These are phyloP conservation scores for Pachycephala philippinensis DNA, from an alignment of 2,113 vertebrate genomes.

Conservation along the genomic window DNA sequence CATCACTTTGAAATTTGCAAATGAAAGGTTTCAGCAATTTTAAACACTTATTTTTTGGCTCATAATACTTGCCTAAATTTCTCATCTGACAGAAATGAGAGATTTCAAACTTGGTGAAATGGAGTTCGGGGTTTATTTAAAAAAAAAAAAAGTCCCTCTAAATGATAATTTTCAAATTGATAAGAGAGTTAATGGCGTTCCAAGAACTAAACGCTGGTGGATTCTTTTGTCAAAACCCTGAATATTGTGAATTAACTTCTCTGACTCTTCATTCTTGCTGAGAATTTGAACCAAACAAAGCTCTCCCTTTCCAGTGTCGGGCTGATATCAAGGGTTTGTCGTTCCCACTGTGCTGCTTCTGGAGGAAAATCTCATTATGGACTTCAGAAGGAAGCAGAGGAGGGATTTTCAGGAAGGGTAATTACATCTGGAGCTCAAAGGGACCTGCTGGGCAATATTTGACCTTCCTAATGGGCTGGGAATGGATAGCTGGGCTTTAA, in stretches of 20 bases:
- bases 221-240: not conserved
- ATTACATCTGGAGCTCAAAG: constrained; percentile 60
- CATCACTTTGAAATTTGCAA: not conserved
- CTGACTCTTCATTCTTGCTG: not conserved
- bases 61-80: not conserved
- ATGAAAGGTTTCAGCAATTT: not conserved
- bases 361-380: constrained; percentile 25
- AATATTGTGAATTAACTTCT: not conserved
- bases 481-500: constrained; percentile 64
- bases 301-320: not conserved
- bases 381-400: constrained; percentile 19
- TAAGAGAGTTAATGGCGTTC: not conserved
- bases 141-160: not conserved
- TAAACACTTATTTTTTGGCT: not conserved
- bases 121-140: not conserved
- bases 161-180: not conserved
- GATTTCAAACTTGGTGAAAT: not conserved
- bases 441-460: constrained; percentile 48
- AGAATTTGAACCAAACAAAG: not conserved
- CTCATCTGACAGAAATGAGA: not conserved
- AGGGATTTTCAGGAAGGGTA: constrained; percentile 51
- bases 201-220: not conserved
- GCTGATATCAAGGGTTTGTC: not conserved
- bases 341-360: not conserved
- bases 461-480: constrained; percentile 65